Evolutionary conservation across 23 tunicate genomes (phyloP), one percentile per base, ranked within the genome.

Genomic region (Ascidia mentula): DNA sequence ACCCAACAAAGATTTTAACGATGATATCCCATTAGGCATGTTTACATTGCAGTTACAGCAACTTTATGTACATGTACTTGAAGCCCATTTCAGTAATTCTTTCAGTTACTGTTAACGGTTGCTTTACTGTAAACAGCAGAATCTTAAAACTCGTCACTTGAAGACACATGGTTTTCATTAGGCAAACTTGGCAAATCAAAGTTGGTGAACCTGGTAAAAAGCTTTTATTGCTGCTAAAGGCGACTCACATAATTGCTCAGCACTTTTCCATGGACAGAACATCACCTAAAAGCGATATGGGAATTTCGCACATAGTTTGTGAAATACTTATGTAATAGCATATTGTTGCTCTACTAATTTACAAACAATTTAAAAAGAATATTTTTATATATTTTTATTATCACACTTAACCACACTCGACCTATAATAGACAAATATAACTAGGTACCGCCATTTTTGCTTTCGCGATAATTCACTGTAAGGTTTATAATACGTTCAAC

Each of bases 381-480:
- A n/a, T n/a, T n/a, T n/a, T n/a, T n/a, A n/a, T n/a, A n/a, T n/a
- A n/a, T n/a, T n/a, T n/a, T n/a, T n/a, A n/a, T n/a, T n/a, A n/a
- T n/a, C n/a, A n/a, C n/a, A n/a, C n/a, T n/a, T n/a, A n/a, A n/a
- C n/a, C n/a, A n/a, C n/a, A n/a, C n/a, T n/a, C n/a, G n/a, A n/a
- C n/a, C n/a, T n/a, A n/a, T n/a, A n/a, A n/a, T n/a, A n/a, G n/a
- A n/a, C n/a, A n/a, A n/a, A n/a, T n/a, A n/a, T n/a, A n/a, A n/a
- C n/a, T n/a, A n/a, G n/a, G n/a, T n/a, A n/a, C n/a, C n/a, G 65
- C 65, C 65, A 53, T 53, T 53, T 53, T 9, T 53, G 65, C 65
- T 53, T 53, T 53, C 65, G 65, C 13, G 65, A 53, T 53, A 53
- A 9, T 3, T 53, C 65, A 53, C 65, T 9, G 13, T 53, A 53